Percentiles rank a stretch among this genome's conserved stretches.
Conservation (phyloP, 2,113 vertebrate species). For the Globicephala melas region DNA sequence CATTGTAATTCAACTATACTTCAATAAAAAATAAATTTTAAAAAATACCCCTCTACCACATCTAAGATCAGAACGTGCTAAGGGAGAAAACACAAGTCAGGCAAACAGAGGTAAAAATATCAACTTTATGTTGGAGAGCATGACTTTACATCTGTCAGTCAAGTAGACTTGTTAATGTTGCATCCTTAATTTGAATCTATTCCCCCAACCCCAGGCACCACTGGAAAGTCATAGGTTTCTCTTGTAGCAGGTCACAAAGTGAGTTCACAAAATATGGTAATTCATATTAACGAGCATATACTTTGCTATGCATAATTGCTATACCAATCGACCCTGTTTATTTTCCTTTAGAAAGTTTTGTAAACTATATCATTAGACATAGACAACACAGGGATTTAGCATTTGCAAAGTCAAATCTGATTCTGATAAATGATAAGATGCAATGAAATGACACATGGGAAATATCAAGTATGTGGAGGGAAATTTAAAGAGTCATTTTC, state of each 20-base stretch:
- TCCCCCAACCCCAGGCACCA: not conserved
- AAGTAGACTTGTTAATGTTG: not conserved
- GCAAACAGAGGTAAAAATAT: not conserved
- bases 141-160: not conserved
- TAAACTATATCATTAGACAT: not conserved
- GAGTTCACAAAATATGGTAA: not conserved
- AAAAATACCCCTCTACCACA: not conserved
- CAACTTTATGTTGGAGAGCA: not conserved
- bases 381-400: not conserved
- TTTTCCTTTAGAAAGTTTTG: constrained; percentile 25
- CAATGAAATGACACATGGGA: not conserved
- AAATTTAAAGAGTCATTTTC: constrained; percentile 56
- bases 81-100: not conserved
- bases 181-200: not conserved
- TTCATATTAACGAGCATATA: not conserved
- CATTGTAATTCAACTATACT: too few relatives aligned
- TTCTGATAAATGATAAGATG: constrained; percentile 12
- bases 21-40: too few relatives aligned
- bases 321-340: not conserved
- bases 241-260: not conserved
- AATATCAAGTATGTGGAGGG: constrained; percentile 16
- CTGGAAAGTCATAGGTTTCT: not conserved
- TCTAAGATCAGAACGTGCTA: not conserved
- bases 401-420: constrained; percentile 8
- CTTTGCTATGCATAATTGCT: not conserved